Evolutionary conservation across 2,797 vertebrate species (phyloP).

Genomic region (Sebastes minor): DNA sequence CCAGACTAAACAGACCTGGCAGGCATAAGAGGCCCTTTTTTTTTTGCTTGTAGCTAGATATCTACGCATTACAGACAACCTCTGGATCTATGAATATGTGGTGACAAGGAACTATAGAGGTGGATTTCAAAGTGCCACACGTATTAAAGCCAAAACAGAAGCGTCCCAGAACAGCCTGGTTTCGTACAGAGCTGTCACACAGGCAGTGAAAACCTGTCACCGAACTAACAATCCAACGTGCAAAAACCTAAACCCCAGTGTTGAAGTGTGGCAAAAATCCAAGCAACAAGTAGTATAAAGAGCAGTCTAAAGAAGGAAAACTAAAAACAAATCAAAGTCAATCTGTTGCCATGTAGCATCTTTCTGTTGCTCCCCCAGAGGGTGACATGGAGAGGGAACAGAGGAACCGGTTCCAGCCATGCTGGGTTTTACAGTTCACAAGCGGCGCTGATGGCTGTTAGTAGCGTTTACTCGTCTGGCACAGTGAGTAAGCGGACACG

Average conservation of each 20-base stretch:
- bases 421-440: constrained; percentile 53
- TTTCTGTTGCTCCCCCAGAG: constrained; percentile 27
- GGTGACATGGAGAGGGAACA: constrained; percentile 28
- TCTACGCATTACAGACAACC: constrained; percentile 19
- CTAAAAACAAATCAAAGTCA: constrained; percentile 27
- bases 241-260: not conserved
- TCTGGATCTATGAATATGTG: constrained; percentile 24
- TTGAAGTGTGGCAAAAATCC: not conserved
- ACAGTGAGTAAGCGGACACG: constrained; percentile 44
- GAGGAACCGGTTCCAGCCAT: constrained; percentile 23
- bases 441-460: constrained; percentile 48
- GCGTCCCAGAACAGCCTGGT: constrained; percentile 21
- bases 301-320: not conserved
- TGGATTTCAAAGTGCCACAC: constrained; percentile 14
- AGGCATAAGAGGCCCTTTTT: constrained; percentile 2
- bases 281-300: constrained; percentile 1
- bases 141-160: constrained; percentile 38
- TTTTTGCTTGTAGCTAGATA: constrained; percentile 25
- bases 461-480: constrained; percentile 55
- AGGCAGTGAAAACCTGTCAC: constrained; percentile 22
- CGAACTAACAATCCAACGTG: constrained; percentile 15
- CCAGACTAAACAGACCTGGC: constrained; percentile 39
- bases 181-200: not conserved
- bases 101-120: constrained; percentile 24
- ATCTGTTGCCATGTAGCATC: constrained; percentile 3